Percentiles rank a stretch among this genome's conserved stretches.
Evolutionary conservation across 2,888 invertebrate species (phyloP).

Genomic region (Meteorus cinctellus): DNA sequence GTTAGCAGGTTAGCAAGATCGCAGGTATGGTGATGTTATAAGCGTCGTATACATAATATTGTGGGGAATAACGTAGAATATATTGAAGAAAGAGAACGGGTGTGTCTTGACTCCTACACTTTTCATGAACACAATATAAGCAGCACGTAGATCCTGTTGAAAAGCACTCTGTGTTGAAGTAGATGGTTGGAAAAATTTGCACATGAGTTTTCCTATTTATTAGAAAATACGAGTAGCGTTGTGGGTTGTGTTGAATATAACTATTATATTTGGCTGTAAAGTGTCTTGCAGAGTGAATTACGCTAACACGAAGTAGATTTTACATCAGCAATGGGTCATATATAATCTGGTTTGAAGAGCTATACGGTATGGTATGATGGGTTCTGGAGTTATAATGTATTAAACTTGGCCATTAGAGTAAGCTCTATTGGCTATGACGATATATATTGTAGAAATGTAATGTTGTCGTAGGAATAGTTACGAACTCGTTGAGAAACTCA

Average conservation of each 20-base stretch:
- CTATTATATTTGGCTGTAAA: not conserved
- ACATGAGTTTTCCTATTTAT: not conserved
- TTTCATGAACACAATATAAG: slow-evolving; percentile 2
- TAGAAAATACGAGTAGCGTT: no score
- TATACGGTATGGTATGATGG: slow-evolving; percentile 16
- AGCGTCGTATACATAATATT: slow-evolving; percentile 7
- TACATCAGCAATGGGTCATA: slow-evolving; percentile 6
- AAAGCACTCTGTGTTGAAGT: not conserved
- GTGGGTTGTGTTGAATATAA: no score
- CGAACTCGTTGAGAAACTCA: slow-evolving; percentile 22
- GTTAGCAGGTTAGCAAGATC: slow-evolving; percentile 24
- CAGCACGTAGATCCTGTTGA: not conserved
- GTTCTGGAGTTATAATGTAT: slow-evolving; percentile 33
- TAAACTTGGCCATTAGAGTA: slow-evolving; percentile 38
- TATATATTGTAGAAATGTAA: slow-evolving; percentile 30
- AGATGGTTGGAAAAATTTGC: not conserved
- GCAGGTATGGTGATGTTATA: slow-evolving; percentile 14
- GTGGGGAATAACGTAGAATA: slow-evolving; percentile 2
- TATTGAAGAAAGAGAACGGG: not conserved
- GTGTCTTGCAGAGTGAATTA: not conserved
- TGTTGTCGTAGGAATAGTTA: slow-evolving; percentile 30
- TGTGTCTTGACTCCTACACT: slow-evolving; percentile 22
- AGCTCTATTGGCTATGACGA: slow-evolving; percentile 17
- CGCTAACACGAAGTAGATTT: not conserved
- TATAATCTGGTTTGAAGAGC: slow-evolving; percentile 15